phyloP scores from a whole-genome alignment of 1,140 invertebrate species.

The Glomeris maerens region DNA sequence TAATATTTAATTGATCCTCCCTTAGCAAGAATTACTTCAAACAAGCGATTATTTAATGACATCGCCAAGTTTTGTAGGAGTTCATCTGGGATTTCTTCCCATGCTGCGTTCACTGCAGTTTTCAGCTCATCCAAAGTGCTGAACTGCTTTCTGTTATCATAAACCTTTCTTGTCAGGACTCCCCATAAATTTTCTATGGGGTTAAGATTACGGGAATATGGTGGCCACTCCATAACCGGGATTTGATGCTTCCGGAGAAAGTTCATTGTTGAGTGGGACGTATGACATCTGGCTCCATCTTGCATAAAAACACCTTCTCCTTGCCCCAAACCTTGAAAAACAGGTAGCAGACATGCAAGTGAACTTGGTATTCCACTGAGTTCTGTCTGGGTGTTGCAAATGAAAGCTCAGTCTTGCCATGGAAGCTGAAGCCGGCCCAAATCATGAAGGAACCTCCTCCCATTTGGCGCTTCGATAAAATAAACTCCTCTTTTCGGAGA shows the following conservation, averaged over 20 bases:
- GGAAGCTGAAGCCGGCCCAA: background rate
- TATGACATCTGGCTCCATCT: slow-evolving; percentile 28
- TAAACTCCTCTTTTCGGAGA: background rate
- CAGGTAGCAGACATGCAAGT: background rate
- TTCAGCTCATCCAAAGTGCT: background rate
- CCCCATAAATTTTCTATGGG: slow-evolving; percentile 30
- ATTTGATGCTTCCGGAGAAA: slow-evolving; percentile 20
- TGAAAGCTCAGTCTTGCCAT: slow-evolving; percentile 1
- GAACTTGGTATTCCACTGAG: background rate
- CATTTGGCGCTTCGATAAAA: background rate
- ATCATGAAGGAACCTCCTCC: slow-evolving; percentile 4
- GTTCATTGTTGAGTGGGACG: too few relatives aligned
- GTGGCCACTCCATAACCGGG: slow-evolving; percentile 26
- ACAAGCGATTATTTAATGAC: too few relatives aligned
- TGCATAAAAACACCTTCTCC: slow-evolving; percentile 20
- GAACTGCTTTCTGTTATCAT: slow-evolving; percentile 8
- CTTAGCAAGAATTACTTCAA: too few relatives aligned
- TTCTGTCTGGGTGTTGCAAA: background rate
- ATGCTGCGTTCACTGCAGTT: background rate
- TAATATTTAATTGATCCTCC: too few relatives aligned
- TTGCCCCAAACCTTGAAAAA: background rate
- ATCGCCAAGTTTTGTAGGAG: too few relatives aligned
- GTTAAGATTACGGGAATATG: slow-evolving; percentile 28
- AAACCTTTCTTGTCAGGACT: slow-evolving; percentile 13
- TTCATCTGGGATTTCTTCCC: background rate